phyloP scores from a whole-genome alignment of 2,113 vertebrate genomes.

The Ranitomeya variabilis region DNA sequence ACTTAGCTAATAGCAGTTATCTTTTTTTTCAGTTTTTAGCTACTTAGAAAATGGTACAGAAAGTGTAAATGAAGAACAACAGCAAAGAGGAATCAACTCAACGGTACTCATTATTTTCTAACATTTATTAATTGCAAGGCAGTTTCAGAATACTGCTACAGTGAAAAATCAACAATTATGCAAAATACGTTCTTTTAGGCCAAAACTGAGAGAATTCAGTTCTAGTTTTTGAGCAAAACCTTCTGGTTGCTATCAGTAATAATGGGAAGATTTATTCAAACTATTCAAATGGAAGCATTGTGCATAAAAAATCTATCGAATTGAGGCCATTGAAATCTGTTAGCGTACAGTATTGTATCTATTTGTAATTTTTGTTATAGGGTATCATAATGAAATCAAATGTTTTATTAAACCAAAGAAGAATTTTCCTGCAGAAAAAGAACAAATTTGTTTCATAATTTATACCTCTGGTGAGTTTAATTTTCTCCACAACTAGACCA shows the following conservation, averaged over 20 bases:
- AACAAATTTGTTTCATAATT: background rate
- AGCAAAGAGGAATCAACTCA: slow-evolving; percentile 64
- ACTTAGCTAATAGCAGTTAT: background rate
- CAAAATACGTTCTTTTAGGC: background rate
- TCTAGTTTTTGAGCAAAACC: background rate
- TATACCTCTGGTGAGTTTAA: background rate
- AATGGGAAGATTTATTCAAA: background rate
- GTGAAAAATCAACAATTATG: too few species aligned
- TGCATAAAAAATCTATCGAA: background rate
- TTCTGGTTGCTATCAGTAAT: background rate
- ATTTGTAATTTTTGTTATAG: background rate
- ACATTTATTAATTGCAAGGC: background rate
- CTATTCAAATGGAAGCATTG: background rate
- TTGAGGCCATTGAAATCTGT: background rate
- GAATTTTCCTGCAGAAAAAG: background rate
- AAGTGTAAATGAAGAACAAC: slow-evolving; percentile 78
- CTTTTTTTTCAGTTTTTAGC: slow-evolving; percentile 80
- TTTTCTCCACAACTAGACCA: background rate
- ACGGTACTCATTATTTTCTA: background rate
- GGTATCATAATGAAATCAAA: too few species aligned
- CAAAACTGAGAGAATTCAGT: background rate
- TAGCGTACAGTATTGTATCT: background rate
- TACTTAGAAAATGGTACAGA: slow-evolving; percentile 88
- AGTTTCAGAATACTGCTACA: background rate
- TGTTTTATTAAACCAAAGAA: background rate